These are phyloP conservation scores for Plectrocnemia conspersa DNA, from an alignment of 1,140 invertebrate species.

Conservation along the genomic window DNA sequence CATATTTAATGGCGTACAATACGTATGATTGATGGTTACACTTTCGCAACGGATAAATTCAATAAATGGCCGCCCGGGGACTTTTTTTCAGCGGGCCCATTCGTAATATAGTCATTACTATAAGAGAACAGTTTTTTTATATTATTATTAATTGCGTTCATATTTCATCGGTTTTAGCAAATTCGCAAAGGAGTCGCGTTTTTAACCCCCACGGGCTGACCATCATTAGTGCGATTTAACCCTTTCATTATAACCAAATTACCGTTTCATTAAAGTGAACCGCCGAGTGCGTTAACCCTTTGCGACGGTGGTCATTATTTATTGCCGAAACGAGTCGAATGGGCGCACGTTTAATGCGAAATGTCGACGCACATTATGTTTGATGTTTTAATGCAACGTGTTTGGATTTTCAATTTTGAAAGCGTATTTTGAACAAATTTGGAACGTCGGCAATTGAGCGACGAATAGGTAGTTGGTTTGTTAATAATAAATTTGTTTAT, in stretches of 20 bases:
- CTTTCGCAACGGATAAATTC: conserved; percentile 7
- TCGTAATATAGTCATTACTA: no score
- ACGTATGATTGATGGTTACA: conserved; percentile 9
- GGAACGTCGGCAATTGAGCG: no score
- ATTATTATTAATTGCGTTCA: conserved; percentile 12
- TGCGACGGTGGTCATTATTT: conserved; percentile 4
- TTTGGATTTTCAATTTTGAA: no score
- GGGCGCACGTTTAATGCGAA: no score
- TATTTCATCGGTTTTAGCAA: conserved; percentile 2
- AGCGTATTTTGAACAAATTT: no score
- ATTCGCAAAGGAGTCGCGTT: background rate
- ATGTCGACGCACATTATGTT: no score
- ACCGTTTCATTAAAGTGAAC: conserved; percentile 13
- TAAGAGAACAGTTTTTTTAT: no score
- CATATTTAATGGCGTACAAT: conserved; percentile 7
- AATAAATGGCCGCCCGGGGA: conserved; percentile 1
- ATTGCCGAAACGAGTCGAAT: no score
- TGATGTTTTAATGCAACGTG: no score
- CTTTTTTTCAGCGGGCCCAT: no score
- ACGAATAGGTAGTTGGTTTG: no score
- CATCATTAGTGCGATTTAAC: conserved; percentile 19
- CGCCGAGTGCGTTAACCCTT: conserved; percentile 7
- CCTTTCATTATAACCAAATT: conserved; percentile 19
- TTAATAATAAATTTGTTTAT: no score
- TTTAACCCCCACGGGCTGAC: conserved; percentile 4